phyloP scores from a whole-genome alignment of 1,140 invertebrate genomes.

The Phocides pigmalion region DNA sequence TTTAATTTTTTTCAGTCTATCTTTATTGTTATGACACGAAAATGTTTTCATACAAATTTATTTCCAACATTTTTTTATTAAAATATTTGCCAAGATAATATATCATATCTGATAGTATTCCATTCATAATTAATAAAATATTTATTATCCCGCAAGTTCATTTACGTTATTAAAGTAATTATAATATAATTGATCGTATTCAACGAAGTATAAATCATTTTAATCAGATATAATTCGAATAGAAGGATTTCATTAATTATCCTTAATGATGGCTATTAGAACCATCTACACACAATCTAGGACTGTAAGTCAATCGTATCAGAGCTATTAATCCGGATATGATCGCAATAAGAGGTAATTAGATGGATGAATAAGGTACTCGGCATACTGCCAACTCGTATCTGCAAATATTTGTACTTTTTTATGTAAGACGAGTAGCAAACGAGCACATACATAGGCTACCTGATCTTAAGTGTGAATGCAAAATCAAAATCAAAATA shows the following conservation, averaged over 20 bases:
- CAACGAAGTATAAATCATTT: conserved; percentile 8
- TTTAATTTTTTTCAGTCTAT: too few relatives aligned
- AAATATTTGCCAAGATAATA: too few relatives aligned
- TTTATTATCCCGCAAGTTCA: too few relatives aligned
- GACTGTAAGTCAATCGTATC: conserved; percentile 14
- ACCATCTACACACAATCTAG: background rate
- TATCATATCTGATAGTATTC: too few relatives aligned
- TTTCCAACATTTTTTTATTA: too few relatives aligned
- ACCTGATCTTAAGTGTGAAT: too few relatives aligned
- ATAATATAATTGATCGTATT: background rate
- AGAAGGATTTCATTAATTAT: conserved; percentile 11
- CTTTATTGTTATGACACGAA: too few relatives aligned
- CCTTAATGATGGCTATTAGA: conserved; percentile 7
- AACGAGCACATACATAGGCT: too few relatives aligned
- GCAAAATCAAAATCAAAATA: too few relatives aligned
- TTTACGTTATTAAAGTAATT: background rate
- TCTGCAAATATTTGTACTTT: too few relatives aligned
- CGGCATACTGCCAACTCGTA: background rate
- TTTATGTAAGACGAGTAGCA: too few relatives aligned
- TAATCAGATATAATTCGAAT: background rate
- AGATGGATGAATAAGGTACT: background rate
- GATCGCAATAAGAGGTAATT: conserved; percentile 2
- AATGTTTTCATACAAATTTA: too few relatives aligned
- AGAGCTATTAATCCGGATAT: conserved; percentile 8
- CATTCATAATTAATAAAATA: background rate